Base-by-base conservation (phyloP, 2,888 invertebrate genomes). In the Cosmorhoe ocellata region DNA sequence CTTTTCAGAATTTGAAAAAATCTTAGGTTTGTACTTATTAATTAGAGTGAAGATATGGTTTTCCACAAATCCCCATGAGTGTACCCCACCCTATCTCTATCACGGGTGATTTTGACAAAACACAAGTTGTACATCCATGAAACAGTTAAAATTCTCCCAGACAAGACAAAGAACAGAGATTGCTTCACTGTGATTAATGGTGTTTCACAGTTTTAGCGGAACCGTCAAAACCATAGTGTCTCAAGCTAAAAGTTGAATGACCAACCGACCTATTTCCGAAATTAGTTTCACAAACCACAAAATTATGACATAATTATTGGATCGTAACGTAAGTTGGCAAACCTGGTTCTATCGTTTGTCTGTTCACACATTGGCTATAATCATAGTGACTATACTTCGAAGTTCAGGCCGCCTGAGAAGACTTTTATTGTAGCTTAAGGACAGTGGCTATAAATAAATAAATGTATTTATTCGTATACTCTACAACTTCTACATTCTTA, bases 301-400 rank as follows among this genome's bases (percentile, higher is more conserved):
- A 58, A 67, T 70, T 73, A 73, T 70, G 68, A 71, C 69, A 75
- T 71, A 74, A 83, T 83, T 83, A 79, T 68, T 38, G 67, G 79
- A 84, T 84, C 82, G 83, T 84, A n/a, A n/a, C n/a, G n/a, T n/a
- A 51, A 44, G 24, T 24, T 14, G 40, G 44, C 45, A 81, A 76
- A 74, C 72, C 79, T 77, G 74, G 82, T 84, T 78, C 74, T 67
- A 67, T 72, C 74, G 76, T 81, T 81, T 84, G 83, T 77, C 67
- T 74, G 67, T 84, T 83, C 77, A 80, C 78, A 81, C 81, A 84
- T 76, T 73, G 63, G 69, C 72, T 66, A 52, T 40, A 36, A 48
- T 30, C 34, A 39, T 39, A 33, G 39, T 31, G 11, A 48, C 45
- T 51, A 27, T 13, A 36, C 37, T 1, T 12, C 10, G 8, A n/a